Base-by-base conservation (phyloP, 2,113 vertebrate species). In the Phyllostomus discolor region DNA sequence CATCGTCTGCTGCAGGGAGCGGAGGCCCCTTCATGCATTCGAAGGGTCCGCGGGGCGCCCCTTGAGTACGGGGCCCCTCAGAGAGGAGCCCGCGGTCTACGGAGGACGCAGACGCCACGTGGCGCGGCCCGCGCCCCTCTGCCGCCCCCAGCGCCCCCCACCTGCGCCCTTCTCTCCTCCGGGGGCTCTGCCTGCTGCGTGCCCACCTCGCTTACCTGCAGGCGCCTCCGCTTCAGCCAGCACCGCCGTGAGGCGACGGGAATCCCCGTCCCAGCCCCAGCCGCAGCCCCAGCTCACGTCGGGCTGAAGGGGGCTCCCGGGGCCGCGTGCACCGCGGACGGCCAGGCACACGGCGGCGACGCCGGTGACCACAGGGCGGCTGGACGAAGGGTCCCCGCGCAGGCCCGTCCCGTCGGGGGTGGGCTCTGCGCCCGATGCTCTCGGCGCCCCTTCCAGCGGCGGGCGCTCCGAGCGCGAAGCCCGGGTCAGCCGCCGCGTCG, bases 261-360 rank as follows among this genome's bases (percentile, higher is more conserved):
- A 95, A 46, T 33, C 59, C 69, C 43, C 0, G 1, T 24, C 67
- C 54, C 41, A 69, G 41, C 83, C 41, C 52, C 43, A 41, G 41
- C 83, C 41, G 43, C 43, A 41, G 62, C 81, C 28, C 59, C 8
- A 35, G 66, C 14, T 64, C 2, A 0, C 0, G 2, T 15, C 4
- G 0, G 31, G 57, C 31, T 9, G 11, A 10, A 33, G 7, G 26
- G 46, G 38, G 67, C 24, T 31, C 0, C 0, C 0, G 28, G 4
- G 24, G 26, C 7, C 3, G 3, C 9, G 33, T 8, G 19, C n/a
- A 28, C 28, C 52, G 1, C 0, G 10, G 31, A 14, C 2, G 48
- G 69, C 46, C 52, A 46, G 59, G 41, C 26, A 5, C 35, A 48
- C 5, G 0, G 38, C 1, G 64, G 17, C 24, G 16, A 5, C 0